Conservation (phyloP, 2,888 invertebrate genomes). For the Mechanitis mazaeus region DNA sequence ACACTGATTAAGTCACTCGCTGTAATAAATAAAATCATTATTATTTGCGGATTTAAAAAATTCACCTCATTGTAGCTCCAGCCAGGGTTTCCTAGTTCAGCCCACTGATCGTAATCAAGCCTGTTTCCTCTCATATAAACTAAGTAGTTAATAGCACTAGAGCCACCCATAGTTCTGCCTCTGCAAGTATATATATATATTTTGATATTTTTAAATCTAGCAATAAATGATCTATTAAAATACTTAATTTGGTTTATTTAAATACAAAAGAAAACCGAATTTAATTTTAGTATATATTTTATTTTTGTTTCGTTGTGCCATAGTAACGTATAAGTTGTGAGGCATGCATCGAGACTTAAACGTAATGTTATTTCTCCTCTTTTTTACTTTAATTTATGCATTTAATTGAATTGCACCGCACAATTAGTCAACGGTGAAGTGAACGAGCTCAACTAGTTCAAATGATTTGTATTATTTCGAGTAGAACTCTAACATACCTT, state of each 20-base stretch:
- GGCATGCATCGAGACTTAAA: no score
- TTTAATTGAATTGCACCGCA: no score
- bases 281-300: no score
- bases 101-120: conserved; percentile 82
- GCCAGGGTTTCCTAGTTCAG: conserved; percentile 77
- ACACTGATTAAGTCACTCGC: background rate
- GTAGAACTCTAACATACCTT: conserved; percentile 42
- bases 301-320: no score
- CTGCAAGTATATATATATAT: conserved; percentile 42
- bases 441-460: background rate
- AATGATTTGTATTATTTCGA: background rate
- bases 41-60: background rate
- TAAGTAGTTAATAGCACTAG: conserved; percentile 80
- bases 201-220: no score
- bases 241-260: no score
- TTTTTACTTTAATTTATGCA: no score
- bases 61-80: conserved; percentile 78
- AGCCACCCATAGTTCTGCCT: conserved; percentile 82
- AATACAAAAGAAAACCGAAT: no score
- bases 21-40: background rate
- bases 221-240: no score
- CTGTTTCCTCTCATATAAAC: conserved; percentile 79
- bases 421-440: no score
- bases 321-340: no score
- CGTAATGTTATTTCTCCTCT: no score